Evolutionary conservation across 2,888 invertebrate species (phyloP).

Genomic region (Rhamnusium bicolor): DNA sequence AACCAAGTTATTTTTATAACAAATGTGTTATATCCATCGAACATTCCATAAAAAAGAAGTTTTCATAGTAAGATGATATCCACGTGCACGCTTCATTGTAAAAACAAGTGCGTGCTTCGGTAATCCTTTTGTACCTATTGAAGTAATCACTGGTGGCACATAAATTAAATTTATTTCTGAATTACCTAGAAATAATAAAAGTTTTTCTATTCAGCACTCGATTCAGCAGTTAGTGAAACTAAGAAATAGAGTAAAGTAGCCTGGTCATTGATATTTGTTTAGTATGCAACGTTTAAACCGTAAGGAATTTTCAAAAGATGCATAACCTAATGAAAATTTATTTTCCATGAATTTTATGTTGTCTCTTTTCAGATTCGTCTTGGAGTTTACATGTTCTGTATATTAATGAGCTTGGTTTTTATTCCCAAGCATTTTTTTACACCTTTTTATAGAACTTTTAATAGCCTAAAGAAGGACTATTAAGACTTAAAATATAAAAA

Average conservation of each 20-base stretch:
- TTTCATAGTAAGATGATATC: slow-evolving; percentile 12
- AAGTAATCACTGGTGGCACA: slow-evolving; percentile 47
- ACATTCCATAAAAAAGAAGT: slow-evolving; percentile 36
- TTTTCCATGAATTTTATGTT: slow-evolving; percentile 27
- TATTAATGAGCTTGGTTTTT: slow-evolving; percentile 10
- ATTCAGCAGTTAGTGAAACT: not conserved
- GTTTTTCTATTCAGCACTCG: slow-evolving; percentile 34
- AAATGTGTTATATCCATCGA: slow-evolving; percentile 33
- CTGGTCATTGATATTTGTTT: not conserved
- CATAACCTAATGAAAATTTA: slow-evolving; percentile 26
- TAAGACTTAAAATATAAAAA: not conserved
- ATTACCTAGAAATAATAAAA: slow-evolving; percentile 47
- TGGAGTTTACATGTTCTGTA: not conserved
- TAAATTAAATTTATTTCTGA: slow-evolving; percentile 49
- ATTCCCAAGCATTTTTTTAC: not conserved
- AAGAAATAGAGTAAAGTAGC: slow-evolving; percentile 17
- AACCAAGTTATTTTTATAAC: slow-evolving; percentile 28
- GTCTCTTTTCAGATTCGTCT: slow-evolving; percentile 9
- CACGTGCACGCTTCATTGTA: slow-evolving; percentile 47
- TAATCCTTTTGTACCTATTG: slow-evolving; percentile 24
- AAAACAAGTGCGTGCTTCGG: slow-evolving; percentile 43
- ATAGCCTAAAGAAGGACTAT: not conserved
- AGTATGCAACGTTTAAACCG: slow-evolving; percentile 10
- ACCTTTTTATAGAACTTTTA: slow-evolving; percentile 11
- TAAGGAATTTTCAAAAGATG: slow-evolving; percentile 17